Base-by-base conservation (phyloP, 2,113 vertebrate genomes). In the human (Homo sapiens) region DNA sequence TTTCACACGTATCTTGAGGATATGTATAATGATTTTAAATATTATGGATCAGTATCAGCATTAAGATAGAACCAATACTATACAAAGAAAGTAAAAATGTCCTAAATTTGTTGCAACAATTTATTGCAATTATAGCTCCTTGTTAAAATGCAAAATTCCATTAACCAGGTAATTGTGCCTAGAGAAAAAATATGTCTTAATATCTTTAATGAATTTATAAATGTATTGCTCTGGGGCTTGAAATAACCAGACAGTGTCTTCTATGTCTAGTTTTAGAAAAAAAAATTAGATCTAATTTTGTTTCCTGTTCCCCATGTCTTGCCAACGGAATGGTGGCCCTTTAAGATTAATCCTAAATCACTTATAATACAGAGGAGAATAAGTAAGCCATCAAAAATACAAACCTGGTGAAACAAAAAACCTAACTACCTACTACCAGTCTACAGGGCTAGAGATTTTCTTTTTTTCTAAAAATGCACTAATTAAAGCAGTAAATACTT, bases 91-190 rank as follows among this genome's bases (percentile, higher is more conserved):
- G 25, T 89, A 61, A 75, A 84, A 90, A 82, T 73, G 80, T 90
- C 70, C n/a, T 84, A 52, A 89, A 76, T 82, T 75, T 73, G 88
- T 35, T 89, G 20, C 18, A 92, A 83, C 7, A 70, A 72, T 78
- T 96, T 96, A 93, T 30, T 61, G 12, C n/a, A 27, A 93, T 90
- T 79, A 75, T 66, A 84, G 9, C 0, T 87, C 18, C 12, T 81
- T 96, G 20, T 40, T 95, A 61, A 89, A 97, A 94, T 89, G 6
- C 40, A 83, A 89, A 96, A 86, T 93, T 94, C 17, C 50, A 94
- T 86, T 94, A 96, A 68, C 13, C 78, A 82, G 23, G 17, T 86
- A 97, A 90, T 94, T 97, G 79, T 90, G 61, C 40, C 40, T 82
- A 75, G 27, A 85, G 35, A 8, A 38, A 86, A 90, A 45, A 25